Evolutionary conservation across 2,113 vertebrate species (phyloP).

Genomic region (Accipiter cooperii): DNA sequence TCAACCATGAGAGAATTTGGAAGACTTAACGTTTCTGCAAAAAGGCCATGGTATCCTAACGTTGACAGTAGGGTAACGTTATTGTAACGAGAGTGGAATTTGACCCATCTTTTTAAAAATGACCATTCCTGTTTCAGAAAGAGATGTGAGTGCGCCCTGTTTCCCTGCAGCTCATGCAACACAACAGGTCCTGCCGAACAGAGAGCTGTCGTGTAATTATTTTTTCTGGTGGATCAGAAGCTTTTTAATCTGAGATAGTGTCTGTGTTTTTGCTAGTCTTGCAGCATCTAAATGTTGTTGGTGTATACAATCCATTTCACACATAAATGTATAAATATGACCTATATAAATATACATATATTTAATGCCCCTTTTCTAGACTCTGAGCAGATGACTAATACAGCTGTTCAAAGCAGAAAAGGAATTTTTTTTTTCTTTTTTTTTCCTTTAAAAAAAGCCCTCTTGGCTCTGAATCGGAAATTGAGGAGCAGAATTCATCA

Average conservation of each 20-base stretch:
- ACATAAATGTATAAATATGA: constrained; percentile 47
- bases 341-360: constrained; percentile 49
- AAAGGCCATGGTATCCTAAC: not conserved
- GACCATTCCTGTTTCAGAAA: not conserved
- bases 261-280: constrained; percentile 59
- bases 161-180: not conserved
- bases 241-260: constrained; percentile 21
- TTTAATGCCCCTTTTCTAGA: constrained; percentile 50
- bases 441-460: not conserved
- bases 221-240: constrained; percentile 46
- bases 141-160: constrained; percentile 24
- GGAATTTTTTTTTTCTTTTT: not conserved
- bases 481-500: constrained; percentile 53
- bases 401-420: constrained; percentile 65
- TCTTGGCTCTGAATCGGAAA: constrained; percentile 51
- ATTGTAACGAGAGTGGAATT: not conserved
- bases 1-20: not conserved
- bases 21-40: not conserved
- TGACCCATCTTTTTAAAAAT: not conserved
- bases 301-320: constrained; percentile 35
- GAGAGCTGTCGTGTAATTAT: not conserved
- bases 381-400: constrained; percentile 55
- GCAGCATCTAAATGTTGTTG: constrained; percentile 65
- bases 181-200: not conserved
- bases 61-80: not conserved